phyloP scores from a whole-genome alignment of 2,888 invertebrate genomes.

The Aphodius sticticus region DNA sequence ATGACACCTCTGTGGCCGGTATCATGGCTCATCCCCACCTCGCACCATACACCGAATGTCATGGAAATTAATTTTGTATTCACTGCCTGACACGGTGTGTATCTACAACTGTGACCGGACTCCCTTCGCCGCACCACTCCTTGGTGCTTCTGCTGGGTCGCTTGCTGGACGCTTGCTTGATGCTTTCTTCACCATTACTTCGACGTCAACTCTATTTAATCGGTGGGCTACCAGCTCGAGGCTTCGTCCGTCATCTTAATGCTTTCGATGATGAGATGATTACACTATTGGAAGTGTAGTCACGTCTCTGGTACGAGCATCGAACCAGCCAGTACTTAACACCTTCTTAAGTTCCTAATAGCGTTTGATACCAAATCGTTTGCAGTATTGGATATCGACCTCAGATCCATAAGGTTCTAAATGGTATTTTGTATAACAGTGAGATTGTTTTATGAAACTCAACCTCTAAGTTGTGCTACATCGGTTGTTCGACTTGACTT shows the following conservation, averaged over 20 bases:
- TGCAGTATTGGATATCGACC: no score
- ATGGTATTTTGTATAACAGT: no score
- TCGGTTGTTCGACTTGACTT: no score
- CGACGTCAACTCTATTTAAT: neutral
- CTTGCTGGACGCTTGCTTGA: neutral
- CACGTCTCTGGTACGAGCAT: neutral
- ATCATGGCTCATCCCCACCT: conserved; percentile 53
- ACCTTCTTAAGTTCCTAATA: neutral
- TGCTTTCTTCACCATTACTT: neutral
- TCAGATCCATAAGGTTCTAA: no score
- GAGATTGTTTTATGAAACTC: no score
- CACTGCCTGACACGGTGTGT: conserved; percentile 46
- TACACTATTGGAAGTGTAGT: neutral
- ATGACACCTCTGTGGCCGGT: conserved; percentile 55
- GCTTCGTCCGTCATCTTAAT: neutral
- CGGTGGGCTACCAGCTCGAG: neutral
- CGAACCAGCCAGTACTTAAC: neutral
- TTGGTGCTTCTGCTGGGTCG: no score
- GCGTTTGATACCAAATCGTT: neutral
- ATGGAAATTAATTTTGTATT: conserved; percentile 58
- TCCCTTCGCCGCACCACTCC: neutral
- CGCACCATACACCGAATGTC: conserved; percentile 54
- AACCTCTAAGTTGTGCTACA: no score
- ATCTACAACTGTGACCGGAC: conserved; percentile 17
- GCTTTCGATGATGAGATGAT: neutral